Conservation (phyloP, 2,888 invertebrate genomes). For the Masnerella sp. region DNA sequence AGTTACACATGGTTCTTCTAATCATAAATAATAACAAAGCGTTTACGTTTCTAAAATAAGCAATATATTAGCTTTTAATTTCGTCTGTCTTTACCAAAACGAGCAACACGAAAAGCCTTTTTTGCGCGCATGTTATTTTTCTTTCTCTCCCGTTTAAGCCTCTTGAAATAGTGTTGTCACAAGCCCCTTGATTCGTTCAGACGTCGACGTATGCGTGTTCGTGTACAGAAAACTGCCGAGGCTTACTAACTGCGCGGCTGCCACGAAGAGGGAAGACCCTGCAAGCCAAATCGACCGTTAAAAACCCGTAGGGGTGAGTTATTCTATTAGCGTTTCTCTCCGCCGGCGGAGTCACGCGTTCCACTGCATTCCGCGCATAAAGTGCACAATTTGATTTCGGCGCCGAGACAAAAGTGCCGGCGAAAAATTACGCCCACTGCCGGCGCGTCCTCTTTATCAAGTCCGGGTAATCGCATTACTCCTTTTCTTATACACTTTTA, state of each 20-base stretch:
- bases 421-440: constrained; percentile 32
- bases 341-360: constrained; percentile 35
- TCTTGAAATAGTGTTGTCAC: constrained; percentile 54
- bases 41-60: background rate
- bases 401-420: constrained; percentile 27
- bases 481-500: too few species aligned
- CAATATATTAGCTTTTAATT: constrained; percentile 13
- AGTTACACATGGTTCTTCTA: too few species aligned
- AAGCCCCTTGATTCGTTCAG: constrained; percentile 48
- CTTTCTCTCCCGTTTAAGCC: constrained; percentile 44
- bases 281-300: constrained; percentile 76
- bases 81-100: constrained; percentile 19
- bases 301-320: constrained; percentile 72
- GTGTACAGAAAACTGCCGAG: constrained; percentile 48
- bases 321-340: constrained; percentile 70
- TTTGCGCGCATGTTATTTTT: constrained; percentile 43
- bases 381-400: constrained; percentile 51
- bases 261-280: constrained; percentile 57
- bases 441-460: constrained; percentile 9
- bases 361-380: constrained; percentile 48
- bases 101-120: constrained; percentile 14
- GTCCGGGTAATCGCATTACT: constrained; percentile 1
- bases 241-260: constrained; percentile 54
- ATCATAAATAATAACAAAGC: too few species aligned
- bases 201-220: constrained; percentile 45